Conservation (phyloP, 2,797 vertebrate genomes). For the Heteromormyrus szaboi region DNA sequence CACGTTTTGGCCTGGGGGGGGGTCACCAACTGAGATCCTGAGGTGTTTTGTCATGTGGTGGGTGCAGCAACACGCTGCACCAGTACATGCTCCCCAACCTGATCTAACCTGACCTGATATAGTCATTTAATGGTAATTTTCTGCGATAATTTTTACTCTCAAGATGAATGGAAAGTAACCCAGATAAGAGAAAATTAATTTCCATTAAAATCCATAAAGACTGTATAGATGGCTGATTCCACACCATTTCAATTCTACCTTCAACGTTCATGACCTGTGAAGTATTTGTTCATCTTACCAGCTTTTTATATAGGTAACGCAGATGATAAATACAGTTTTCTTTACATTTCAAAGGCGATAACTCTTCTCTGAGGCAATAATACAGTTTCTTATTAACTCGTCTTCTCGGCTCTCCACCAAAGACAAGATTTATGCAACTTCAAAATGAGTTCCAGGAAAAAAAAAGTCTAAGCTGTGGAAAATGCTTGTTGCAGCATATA, state of each 20-base stretch:
- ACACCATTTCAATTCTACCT: background rate
- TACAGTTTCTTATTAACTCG: slow-evolving; percentile 8
- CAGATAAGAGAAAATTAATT: slow-evolving; percentile 13
- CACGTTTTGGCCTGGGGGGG: too few species aligned
- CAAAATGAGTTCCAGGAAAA: background rate
- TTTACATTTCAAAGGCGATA: background rate
- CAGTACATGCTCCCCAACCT: background rate
- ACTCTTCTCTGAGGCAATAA: slow-evolving; percentile 13
- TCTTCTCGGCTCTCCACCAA: background rate
- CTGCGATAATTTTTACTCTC: background rate
- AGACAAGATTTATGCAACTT: background rate
- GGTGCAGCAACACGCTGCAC: too few species aligned
- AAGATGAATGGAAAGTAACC: background rate
- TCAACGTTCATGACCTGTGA: background rate
- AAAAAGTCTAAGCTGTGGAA: background rate
- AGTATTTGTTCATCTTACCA: background rate
- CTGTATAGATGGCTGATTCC: slow-evolving; percentile 10
- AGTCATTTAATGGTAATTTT: background rate
- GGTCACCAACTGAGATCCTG: too few species aligned
- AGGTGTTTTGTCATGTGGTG: too few species aligned
- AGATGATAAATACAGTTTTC: background rate
- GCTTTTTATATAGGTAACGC: background rate
- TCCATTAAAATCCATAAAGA: background rate
- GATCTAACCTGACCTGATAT: background rate
- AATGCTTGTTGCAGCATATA: background rate